Base-by-base conservation (phyloP, 2,888 invertebrate species). In the Tiliacea citrago region DNA sequence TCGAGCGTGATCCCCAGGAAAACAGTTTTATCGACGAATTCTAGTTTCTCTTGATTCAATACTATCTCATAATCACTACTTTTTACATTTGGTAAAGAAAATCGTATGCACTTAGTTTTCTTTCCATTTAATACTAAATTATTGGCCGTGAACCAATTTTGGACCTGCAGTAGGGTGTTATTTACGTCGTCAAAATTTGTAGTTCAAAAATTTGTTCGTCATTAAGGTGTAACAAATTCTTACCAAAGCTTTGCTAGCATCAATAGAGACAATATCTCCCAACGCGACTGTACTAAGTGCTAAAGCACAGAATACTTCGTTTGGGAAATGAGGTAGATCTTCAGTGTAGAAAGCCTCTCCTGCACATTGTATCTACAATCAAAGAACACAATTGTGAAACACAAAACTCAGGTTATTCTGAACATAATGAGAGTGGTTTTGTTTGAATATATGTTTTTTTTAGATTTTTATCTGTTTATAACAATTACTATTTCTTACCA, bases 261-360 rank as follows among this genome's bases (percentile, higher is more conserved):
- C 97, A 49, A 98, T 97, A 51, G 90, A 92, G 7, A 93, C 93
- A 39, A 98, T 95, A 47, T 92, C 95, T 7, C 97, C 98, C 73
- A 92, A 91, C 62, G 97, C 88, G 77, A 97, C 90, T n/a, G 90
- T 92, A 21, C 94, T 92, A 0, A 97, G 88, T 0, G 97, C 97
- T 83, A 98, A 97, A 3, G 97, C 97, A 42, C 97, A 98, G 90
- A 96, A 97, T 1, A 98, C 96, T 92, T 98, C 97, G 84, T 97
- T 96, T 0, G 96, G 95, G 1, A 94, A 87, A 0, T 94, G 90
- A 6, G 97, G 97, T 24, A 97, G 90, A 87, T 98, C 98, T 86
- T 97, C 97, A 1, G 97, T 94, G 89, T 97, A 98, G 81, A 96
- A 94, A 1, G 97, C 97, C 39, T 98, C 97, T 0, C 98, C 98